Evolutionary conservation across 2,797 vertebrate species (phyloP).

Genomic region (Psittacula derbiana): DNA sequence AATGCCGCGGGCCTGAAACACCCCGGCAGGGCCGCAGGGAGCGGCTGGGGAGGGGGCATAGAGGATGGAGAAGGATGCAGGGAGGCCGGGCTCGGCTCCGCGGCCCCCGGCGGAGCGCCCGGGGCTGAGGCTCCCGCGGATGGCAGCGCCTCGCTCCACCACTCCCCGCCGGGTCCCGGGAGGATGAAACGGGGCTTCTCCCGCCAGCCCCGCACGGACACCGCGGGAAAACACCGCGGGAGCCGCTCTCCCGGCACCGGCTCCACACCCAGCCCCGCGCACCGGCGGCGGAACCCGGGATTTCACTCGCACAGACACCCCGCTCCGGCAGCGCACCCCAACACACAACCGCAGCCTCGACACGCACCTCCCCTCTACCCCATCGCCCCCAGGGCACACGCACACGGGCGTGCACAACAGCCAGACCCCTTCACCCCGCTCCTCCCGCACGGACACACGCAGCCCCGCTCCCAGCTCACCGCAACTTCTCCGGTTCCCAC

Average conservation of each 20-base stretch:
- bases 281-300: not conserved
- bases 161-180: not conserved
- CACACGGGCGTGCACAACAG: not conserved
- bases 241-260: not conserved
- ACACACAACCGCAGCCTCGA: not conserved
- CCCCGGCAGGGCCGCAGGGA: not conserved
- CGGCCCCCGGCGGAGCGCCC: not conserved
- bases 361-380: not conserved
- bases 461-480: not conserved
- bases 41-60: not conserved
- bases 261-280: not conserved
- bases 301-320: not conserved
- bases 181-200: not conserved
- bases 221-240: not conserved
- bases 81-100: not conserved
- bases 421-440: not conserved
- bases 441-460: not conserved
- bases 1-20: not conserved
- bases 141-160: not conserved
- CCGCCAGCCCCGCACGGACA: not conserved
- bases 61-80: not conserved
- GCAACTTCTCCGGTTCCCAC: slow-evolving; percentile 37
- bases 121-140: not conserved
- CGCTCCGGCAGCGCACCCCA: not conserved
- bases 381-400: not conserved